Percentiles rank a stretch among this genome's conserved stretches.
These are phyloP conservation scores for Camelus bactrianus DNA, from an alignment of 2,113 vertebrate species.

Conservation along the genomic window DNA sequence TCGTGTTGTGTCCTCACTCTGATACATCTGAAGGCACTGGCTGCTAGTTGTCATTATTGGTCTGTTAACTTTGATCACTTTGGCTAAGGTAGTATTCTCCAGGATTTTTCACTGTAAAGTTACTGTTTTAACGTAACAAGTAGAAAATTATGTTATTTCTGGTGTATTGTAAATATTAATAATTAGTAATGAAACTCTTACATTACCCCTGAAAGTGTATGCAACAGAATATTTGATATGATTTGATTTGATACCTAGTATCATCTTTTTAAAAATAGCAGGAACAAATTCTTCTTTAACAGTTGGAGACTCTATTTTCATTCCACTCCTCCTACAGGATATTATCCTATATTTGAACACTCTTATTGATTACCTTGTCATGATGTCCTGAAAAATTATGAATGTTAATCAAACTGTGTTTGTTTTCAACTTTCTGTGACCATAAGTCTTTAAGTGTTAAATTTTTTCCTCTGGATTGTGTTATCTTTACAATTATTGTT, in stretches of 20 bases:
- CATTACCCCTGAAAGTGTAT: neutral
- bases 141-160: slow-evolving; percentile 8
- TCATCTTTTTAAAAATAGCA: neutral
- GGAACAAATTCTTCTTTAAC: neutral
- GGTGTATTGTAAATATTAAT: neutral
- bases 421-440: slow-evolving; percentile 7
- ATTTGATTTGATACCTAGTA: neutral
- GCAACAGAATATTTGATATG: neutral
- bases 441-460: neutral
- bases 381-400: neutral
- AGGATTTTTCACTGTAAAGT: neutral
- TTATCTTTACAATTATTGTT: slow-evolving; percentile 27
- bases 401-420: neutral
- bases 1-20: neutral
- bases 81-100: neutral
- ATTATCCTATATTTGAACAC: neutral
- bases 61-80: neutral
- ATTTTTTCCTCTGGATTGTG: neutral
- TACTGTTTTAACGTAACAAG: neutral
- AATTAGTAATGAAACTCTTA: neutral
- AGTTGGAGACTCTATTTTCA: neutral
- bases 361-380: neutral
- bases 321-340: neutral
- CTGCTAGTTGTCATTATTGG: neutral
- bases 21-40: neutral